A percentile compares a stretch with the other conserved stretches of the same genome.
Conservation (phyloP, 2,113 vertebrate genomes). For the Ivindomyrus marchei region DNA sequence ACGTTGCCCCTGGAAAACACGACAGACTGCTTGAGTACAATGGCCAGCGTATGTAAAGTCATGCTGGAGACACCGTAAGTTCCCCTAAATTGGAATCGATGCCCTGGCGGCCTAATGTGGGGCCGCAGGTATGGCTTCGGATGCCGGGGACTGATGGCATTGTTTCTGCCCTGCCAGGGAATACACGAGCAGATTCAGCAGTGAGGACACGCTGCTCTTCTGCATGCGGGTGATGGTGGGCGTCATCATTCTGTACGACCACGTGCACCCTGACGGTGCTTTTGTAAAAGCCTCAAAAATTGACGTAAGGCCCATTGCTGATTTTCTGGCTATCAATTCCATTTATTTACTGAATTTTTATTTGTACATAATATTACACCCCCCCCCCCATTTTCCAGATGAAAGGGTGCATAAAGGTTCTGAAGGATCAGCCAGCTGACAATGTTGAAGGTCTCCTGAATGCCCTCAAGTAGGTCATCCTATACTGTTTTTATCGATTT, state of each 20-base stretch:
- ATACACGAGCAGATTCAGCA: slow-evolving; percentile 89
- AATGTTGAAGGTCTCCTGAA: slow-evolving; percentile 95
- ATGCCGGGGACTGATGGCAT: not conserved
- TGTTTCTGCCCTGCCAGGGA: slow-evolving; percentile 62
- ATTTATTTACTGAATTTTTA: not conserved
- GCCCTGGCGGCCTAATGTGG: not conserved
- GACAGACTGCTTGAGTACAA: slow-evolving; percentile 95
- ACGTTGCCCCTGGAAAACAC: slow-evolving; percentile 96
- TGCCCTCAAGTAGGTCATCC: slow-evolving; percentile 82
- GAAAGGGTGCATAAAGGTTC: slow-evolving; percentile 98
- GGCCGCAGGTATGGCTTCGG: not conserved
- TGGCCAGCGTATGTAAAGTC: slow-evolving; percentile 97
- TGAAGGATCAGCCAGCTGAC: slow-evolving; percentile 96
- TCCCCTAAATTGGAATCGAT: not conserved
- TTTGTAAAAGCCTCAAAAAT: slow-evolving; percentile 98
- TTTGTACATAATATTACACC: slow-evolving; percentile 18
- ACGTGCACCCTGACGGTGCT: slow-evolving; percentile 93
- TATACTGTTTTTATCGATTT: not conserved
- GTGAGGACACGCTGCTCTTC: slow-evolving; percentile 89
- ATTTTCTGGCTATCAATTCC: not conserved
- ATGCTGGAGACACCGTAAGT: slow-evolving; percentile 99
- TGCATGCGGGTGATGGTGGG: slow-evolving; percentile 99
- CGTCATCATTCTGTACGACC: slow-evolving; percentile 95
- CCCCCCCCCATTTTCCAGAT: slow-evolving; percentile 63
- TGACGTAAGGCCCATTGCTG: slow-evolving; percentile 69